phyloP scores from a whole-genome alignment of 2,888 invertebrate species.

The Leptinotarsa tumamoca region DNA sequence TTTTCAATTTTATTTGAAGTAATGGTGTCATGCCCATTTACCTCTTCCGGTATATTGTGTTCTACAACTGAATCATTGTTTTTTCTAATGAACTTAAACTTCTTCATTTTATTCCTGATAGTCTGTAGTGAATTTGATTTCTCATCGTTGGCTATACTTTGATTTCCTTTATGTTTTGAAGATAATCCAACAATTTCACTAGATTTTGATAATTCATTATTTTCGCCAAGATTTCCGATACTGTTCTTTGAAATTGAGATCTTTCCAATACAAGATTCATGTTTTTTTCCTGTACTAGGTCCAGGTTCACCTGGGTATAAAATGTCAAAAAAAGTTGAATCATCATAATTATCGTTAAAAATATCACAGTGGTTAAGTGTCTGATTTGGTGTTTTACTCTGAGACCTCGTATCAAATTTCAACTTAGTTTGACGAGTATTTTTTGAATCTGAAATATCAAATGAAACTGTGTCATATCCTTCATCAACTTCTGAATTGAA shows the following conservation, averaged over 20 bases:
- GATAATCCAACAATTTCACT: not conserved
- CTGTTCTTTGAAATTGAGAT: not conserved
- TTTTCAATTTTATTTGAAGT: not conserved
- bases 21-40: not conserved
- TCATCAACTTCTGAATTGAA: slow-evolving; percentile 16
- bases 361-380: not conserved
- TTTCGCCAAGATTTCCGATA: not conserved
- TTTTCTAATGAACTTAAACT: slow-evolving; percentile 30
- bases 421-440: not conserved
- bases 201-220: not conserved
- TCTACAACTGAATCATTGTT: slow-evolving; percentile 17
- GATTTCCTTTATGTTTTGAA: not conserved
- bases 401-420: not conserved
- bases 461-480: slow-evolving; percentile 32
- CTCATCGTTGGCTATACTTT: not conserved
- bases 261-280: not conserved
- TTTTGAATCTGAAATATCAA: not conserved
- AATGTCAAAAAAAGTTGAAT: not conserved
- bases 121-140: slow-evolving; percentile 40
- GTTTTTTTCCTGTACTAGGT: not conserved
- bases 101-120: slow-evolving; percentile 45
- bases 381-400: not conserved
- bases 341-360: not conserved
- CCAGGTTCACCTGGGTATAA: not conserved
- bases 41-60: not conserved